These are phyloP conservation scores for Anticlea derivata DNA, from an alignment of 2,888 invertebrate genomes.

Conservation along the genomic window DNA sequence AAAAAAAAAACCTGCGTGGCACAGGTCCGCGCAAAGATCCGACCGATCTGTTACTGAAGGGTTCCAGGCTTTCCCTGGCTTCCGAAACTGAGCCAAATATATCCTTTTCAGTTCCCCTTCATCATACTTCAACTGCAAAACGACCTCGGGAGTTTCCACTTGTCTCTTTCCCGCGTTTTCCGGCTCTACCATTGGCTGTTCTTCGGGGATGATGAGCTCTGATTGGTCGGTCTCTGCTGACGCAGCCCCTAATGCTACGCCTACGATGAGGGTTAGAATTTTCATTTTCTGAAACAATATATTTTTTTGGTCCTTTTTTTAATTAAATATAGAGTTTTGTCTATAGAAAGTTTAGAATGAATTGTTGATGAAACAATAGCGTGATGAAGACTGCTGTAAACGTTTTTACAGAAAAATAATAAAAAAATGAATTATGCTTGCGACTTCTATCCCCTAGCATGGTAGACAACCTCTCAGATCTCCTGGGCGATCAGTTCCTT, in stretches of 20 bases:
- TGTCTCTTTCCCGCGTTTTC: constrained; percentile 51
- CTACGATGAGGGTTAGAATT: constrained; percentile 58
- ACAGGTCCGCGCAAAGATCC: constrained; percentile 74
- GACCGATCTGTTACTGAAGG: constrained; percentile 66
- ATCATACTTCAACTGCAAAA: constrained; percentile 74
- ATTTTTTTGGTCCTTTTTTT: constrained; percentile 1
- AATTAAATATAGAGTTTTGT: constrained; percentile 10
- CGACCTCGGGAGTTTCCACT: constrained; percentile 67
- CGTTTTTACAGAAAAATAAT: no score
- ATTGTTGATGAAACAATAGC: neutral
- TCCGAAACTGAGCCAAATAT: constrained; percentile 75
- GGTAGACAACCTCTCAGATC: no score
- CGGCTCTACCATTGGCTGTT: constrained; percentile 51
- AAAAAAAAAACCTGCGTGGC: constrained; percentile 71
- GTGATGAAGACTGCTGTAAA: no score
- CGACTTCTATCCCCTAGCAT: no score
- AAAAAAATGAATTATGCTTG: no score
- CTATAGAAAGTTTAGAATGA: neutral
- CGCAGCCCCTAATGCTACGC: constrained; percentile 54
- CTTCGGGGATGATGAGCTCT: constrained; percentile 38
- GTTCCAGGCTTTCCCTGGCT: constrained; percentile 47
- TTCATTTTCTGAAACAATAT: constrained; percentile 43
- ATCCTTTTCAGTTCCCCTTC: constrained; percentile 76
- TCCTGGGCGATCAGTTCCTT: no score
- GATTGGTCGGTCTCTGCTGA: constrained; percentile 53